These are phyloP conservation scores for Lacerta viridis DNA, from an alignment of 2,797 vertebrate genomes.

Conservation along the genomic window DNA sequence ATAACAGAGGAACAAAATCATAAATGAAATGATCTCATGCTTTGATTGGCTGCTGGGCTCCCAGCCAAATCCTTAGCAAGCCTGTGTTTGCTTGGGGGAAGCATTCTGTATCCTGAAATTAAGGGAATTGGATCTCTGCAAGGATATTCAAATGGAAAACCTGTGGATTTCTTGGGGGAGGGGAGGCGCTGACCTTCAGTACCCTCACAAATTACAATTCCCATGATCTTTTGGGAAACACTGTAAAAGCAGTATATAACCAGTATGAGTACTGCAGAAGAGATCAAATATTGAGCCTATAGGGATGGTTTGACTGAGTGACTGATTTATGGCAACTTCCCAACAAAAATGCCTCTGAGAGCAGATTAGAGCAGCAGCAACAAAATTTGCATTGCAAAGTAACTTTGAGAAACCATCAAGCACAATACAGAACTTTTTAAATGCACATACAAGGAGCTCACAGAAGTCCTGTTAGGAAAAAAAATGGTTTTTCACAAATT, in stretches of 20 bases:
- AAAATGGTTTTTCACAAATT: too few relatives aligned
- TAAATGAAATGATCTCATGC: accelerated
- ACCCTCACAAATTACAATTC: not conserved
- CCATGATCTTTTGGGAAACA: not conserved
- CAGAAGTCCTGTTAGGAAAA: too few relatives aligned
- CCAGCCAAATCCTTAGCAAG: not conserved
- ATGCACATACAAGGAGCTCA: too few relatives aligned
- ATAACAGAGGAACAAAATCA: accelerated
- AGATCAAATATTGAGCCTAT: not conserved
- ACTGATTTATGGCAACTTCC: too few relatives aligned
- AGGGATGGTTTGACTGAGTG: not conserved
- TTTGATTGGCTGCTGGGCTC: not conserved
- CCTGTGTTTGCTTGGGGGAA: not conserved
- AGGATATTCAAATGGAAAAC: not conserved
- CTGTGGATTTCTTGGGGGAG: too few relatives aligned
- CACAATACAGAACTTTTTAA: too few relatives aligned
- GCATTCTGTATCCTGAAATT: not conserved
- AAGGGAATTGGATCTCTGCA: not conserved
- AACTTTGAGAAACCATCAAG: too few relatives aligned
- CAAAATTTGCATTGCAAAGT: too few relatives aligned
- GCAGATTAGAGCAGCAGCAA: too few relatives aligned
- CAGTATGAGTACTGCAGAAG: not conserved
- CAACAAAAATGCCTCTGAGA: too few relatives aligned
- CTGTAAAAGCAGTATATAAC: not conserved
- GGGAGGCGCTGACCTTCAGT: not conserved